These are phyloP conservation scores for Hirtodrosophila duncani DNA, from an alignment of 2,888 invertebrate genomes.

Conservation along the genomic window DNA sequence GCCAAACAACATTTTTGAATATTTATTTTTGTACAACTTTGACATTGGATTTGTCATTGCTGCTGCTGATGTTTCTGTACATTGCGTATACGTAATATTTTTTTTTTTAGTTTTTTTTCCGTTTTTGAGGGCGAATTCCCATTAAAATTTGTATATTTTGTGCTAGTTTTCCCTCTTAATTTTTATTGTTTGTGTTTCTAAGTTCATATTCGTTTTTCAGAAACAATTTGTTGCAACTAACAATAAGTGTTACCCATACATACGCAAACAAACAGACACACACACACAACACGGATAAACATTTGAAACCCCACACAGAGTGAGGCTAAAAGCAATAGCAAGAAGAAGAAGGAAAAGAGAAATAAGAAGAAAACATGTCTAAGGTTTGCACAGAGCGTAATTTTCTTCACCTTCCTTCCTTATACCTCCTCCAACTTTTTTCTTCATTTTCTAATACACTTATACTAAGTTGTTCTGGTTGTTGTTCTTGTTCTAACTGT, in stretches of 20 bases:
- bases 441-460: not conserved
- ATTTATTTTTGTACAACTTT: slow-evolving; percentile 72
- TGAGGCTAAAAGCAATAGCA: slow-evolving; percentile 31
- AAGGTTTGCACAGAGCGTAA: slow-evolving; percentile 53
- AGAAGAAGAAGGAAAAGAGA: slow-evolving; percentile 8
- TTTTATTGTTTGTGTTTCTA: slow-evolving; percentile 38
- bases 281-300: slow-evolving; percentile 12
- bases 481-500: too few species aligned
- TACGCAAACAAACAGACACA: slow-evolving; percentile 20
- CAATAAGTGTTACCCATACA: slow-evolving; percentile 22
- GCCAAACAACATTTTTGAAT: slow-evolving; percentile 35
- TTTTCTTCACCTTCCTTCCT: too few species aligned
- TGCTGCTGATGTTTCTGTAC: slow-evolving; percentile 37
- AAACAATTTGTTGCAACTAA: slow-evolving; percentile 48
- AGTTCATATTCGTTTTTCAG: slow-evolving; percentile 50
- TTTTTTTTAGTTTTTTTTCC: slow-evolving; percentile 1
- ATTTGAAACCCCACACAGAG: slow-evolving; percentile 5
- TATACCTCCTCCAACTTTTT: not conserved
- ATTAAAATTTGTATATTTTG: slow-evolving; percentile 18
- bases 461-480: not conserved
- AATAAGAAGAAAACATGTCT: slow-evolving; percentile 47
- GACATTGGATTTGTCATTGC: slow-evolving; percentile 76
- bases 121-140: slow-evolving; percentile 22
- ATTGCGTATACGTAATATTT: slow-evolving; percentile 66
- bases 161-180: too few species aligned